phyloP scores from a whole-genome alignment of 2,797 vertebrate species.

The Podarcis siculus region DNA sequence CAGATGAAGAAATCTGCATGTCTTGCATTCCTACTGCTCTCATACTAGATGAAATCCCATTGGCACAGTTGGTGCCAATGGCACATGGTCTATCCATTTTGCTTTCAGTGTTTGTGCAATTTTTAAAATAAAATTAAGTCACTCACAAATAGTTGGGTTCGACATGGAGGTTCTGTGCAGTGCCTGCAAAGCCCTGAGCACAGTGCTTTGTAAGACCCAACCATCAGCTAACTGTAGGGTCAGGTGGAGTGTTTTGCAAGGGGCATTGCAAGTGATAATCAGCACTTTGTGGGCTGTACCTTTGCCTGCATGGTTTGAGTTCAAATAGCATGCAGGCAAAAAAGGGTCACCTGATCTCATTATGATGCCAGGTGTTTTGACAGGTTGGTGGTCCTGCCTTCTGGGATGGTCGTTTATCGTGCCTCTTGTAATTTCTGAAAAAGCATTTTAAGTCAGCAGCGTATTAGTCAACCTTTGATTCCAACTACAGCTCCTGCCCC shows the following conservation, averaged over 20 bases:
- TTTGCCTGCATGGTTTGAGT: no score
- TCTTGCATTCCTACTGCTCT: not conserved
- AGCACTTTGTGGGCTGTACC: no score
- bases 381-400: no score
- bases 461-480: not conserved
- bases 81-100: not conserved
- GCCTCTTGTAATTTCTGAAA: not conserved
- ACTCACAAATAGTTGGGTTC: not conserved
- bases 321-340: no score
- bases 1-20: not conserved
- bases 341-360: no score
- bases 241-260: no score
- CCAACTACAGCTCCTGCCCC: not conserved
- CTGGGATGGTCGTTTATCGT: not conserved
- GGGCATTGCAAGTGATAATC: no score
- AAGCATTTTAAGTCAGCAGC: not conserved
- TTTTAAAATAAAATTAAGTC: not conserved
- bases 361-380: no score
- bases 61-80: not conserved
- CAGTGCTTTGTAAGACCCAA: no score
- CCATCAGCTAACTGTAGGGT: no score
- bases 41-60: not conserved
- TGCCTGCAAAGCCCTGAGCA: no score
- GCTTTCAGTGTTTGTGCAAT: not conserved
- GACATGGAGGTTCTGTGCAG: not conserved